A percentile compares a stretch with the other conserved stretches of the same genome.
Evolutionary conservation across 2,797 vertebrate genomes (phyloP).

Genomic region (Dryobates pubescens): DNA sequence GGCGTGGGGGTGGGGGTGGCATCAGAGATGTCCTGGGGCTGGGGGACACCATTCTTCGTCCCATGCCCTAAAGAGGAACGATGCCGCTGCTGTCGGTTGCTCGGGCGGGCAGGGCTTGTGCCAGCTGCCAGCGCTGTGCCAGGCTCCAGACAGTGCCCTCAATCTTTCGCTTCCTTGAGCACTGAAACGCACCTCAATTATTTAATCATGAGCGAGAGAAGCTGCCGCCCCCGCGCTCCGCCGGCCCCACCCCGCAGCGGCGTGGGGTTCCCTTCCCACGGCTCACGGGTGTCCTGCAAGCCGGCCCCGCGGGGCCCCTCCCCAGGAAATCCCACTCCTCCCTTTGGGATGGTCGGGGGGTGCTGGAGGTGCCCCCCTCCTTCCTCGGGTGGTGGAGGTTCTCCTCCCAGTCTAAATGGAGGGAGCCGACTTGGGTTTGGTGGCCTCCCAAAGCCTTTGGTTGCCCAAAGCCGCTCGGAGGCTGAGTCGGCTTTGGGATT

Average conservation of each 20-base stretch:
- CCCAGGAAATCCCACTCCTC: not conserved
- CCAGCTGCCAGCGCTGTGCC: not conserved
- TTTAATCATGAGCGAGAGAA: conserved; percentile 13
- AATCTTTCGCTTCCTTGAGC: conserved; percentile 50
- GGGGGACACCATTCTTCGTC: not conserved
- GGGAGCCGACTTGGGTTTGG: not conserved
- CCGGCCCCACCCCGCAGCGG: conserved; percentile 7
- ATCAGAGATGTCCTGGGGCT: not conserved
- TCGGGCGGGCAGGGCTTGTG: not conserved
- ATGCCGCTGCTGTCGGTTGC: not conserved
- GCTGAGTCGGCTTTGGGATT: rapidly evolving
- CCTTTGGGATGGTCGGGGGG: not conserved
- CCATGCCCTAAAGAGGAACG: not conserved
- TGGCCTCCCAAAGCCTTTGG: not conserved
- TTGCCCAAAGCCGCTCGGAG: not conserved
- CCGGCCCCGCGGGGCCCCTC: not conserved
- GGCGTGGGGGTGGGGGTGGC: not conserved
- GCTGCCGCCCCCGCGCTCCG: not conserved
- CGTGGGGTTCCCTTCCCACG: not conserved
- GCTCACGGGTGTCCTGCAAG: not conserved
- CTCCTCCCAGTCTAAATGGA: rapidly evolving
- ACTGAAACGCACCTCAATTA: conserved; percentile 38
- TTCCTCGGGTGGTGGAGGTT: rapidly evolving
- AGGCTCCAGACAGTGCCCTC: conserved; percentile 30
- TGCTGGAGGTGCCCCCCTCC: not conserved